Evolutionary conservation across 1,140 invertebrate species (phyloP), one percentile per base, ranked within the genome.

Genomic region (Heliconius melpomene): DNA sequence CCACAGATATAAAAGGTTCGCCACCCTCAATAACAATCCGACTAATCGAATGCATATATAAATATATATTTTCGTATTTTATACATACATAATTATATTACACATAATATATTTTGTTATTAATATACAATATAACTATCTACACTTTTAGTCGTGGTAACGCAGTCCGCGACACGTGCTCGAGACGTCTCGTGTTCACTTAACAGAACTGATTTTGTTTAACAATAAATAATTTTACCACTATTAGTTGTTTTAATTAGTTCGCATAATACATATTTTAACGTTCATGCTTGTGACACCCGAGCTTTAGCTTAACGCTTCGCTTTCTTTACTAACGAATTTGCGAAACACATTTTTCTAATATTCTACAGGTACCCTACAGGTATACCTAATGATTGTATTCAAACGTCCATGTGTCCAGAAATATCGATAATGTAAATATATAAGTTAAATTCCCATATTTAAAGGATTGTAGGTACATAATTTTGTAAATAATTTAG

Each of bases 201-300:
- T 90, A 91, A 92, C 88, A 91, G 91, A 91, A 94, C 92, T 94
- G 93, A 94, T 94, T 94, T 92, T 89, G 85, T 85, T 91, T 91
- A 91, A 91, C 88, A 94, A 93, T 93, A 94, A 94, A 91, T 83
- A 90, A 89, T 90, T 91, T 90, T 91, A 90, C 85, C 86, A 85
- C 80, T 86, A 80, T 82, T 89, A 89, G 89, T 92, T 91, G 91
- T 94, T 94, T 94, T 89, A 92, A 90, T 93, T 86, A 85, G 84
- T 86, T 81, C 88, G 93, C 88, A 92, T 86, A 90, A 75, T 90
- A 87, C 83, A 82, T 81, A 79, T 82, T 87, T 85, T 83, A 77
- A 78, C 83, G 80, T 78, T 89, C 87, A 91, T 81, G 88, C 90
- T 89, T 92, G 79, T 66, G 79, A 84, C 86, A 80, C 90, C 90